phyloP scores from a whole-genome alignment of 2,797 vertebrate genomes.

The Gorsachius magnificus region DNA sequence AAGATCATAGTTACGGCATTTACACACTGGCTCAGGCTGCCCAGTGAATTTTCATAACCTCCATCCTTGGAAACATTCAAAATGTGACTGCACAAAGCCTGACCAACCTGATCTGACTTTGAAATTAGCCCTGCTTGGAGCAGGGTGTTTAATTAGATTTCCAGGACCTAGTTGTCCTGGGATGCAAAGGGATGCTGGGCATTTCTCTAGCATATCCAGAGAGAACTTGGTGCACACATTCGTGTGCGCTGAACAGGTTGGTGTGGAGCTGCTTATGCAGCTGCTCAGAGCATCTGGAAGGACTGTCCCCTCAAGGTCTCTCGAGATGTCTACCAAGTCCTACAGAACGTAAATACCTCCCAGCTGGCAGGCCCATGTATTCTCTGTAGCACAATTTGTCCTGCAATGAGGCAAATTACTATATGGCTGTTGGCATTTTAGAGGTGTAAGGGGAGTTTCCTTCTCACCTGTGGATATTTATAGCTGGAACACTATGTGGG shows the following conservation, averaged over 20 bases:
- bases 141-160: not conserved
- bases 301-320: not conserved
- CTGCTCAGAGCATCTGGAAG: not conserved
- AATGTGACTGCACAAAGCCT: not conserved
- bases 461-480: not conserved
- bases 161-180: not conserved
- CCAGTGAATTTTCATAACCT: not conserved
- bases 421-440: not conserved
- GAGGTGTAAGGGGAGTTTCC: not conserved
- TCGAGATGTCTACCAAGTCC: not conserved
- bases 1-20: not conserved
- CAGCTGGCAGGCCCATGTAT: not conserved
- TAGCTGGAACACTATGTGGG: not conserved
- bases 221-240: not conserved
- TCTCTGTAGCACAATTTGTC: not conserved
- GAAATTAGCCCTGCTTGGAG: not conserved
- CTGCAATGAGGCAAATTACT: not conserved
- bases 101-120: not conserved
- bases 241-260: not conserved
- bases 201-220: not conserved
- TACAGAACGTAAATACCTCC: not conserved
- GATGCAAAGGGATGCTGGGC: not conserved
- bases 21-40: not conserved
- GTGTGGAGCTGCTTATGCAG: not conserved
- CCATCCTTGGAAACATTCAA: not conserved